Conservation (phyloP, 2,797 vertebrate genomes). For the Naso thynnoides region DNA sequence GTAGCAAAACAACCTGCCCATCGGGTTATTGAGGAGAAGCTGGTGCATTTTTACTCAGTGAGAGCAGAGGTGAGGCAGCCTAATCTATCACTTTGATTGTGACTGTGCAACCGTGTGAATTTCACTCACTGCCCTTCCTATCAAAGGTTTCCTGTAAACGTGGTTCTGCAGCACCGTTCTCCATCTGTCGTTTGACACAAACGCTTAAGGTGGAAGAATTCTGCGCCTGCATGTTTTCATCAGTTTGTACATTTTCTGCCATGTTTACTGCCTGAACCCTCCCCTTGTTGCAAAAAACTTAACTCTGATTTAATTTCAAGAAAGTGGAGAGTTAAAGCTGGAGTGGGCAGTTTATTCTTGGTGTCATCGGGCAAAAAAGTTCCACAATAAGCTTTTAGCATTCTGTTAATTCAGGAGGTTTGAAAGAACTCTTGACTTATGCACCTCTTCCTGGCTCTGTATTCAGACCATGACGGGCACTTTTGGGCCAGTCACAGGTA, state of each 20-base stretch:
- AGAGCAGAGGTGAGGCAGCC: conserved; percentile 6
- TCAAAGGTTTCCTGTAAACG: conserved; percentile 38
- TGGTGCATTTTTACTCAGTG: conserved; percentile 29
- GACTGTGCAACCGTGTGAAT: conserved; percentile 27
- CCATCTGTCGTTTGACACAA: conserved; percentile 25
- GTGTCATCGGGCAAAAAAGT: no score
- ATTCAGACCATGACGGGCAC: no score
- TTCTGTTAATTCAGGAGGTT: no score
- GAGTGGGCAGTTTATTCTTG: no score
- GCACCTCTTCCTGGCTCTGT: no score
- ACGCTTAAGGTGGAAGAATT: not conserved
- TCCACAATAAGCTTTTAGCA: no score
- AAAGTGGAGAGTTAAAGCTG: no score
- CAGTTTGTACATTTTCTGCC: conserved; percentile 9
- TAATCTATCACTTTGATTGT: conserved; percentile 58
- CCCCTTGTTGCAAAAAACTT: not conserved
- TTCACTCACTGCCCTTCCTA: conserved; percentile 16
- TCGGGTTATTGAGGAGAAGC: conserved; percentile 20
- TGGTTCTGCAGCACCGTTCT: conserved; percentile 20
- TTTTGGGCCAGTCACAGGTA: no score
- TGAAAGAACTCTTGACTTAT: no score
- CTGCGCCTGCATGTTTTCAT: not conserved
- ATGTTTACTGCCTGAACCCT: not conserved
- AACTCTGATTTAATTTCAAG: not conserved
- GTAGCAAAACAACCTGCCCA: conserved; percentile 1